Conservation (phyloP, 2,888 invertebrate species). For the Lepidonotus clava region DNA sequence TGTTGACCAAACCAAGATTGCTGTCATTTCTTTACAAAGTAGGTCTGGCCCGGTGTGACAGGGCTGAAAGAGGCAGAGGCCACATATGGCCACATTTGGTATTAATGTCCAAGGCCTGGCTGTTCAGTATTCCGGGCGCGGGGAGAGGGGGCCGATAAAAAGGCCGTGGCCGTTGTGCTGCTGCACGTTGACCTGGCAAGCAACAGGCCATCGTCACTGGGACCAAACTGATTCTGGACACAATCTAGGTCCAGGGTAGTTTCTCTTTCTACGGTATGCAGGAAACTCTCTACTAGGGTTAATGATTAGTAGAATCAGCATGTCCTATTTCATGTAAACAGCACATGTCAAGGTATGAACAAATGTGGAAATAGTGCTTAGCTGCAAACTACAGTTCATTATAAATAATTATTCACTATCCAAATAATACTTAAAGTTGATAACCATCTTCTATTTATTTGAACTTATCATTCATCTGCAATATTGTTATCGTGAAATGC, state of each 20-base stretch:
- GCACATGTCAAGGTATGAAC: too few relatives aligned
- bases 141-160: not conserved
- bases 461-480: too few relatives aligned
- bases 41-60: not conserved
- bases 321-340: slow-evolving; percentile 11
- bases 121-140: slow-evolving; percentile 1
- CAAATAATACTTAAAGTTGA: too few relatives aligned
- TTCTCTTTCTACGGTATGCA: not conserved
- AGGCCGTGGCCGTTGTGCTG: not conserved
- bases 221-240: not conserved
- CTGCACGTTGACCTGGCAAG: not conserved
- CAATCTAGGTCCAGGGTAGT: not conserved
- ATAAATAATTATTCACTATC: too few relatives aligned
- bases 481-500: too few relatives aligned
- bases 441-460: too few relatives aligned
- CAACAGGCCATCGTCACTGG: not conserved
- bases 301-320: slow-evolving; percentile 13
- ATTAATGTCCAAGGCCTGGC: slow-evolving; percentile 3
- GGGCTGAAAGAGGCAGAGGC: slow-evolving; percentile 17
- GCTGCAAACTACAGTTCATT: too few relatives aligned
- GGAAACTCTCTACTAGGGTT: not conserved
- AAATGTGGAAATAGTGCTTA: too few relatives aligned
- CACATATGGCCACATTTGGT: slow-evolving; percentile 10
- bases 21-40: slow-evolving; percentile 45
- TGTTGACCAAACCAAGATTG: slow-evolving; percentile 44